phyloP scores from a whole-genome alignment of 1,140 invertebrate genomes.

The Panagrolaimus sp. region DNA sequence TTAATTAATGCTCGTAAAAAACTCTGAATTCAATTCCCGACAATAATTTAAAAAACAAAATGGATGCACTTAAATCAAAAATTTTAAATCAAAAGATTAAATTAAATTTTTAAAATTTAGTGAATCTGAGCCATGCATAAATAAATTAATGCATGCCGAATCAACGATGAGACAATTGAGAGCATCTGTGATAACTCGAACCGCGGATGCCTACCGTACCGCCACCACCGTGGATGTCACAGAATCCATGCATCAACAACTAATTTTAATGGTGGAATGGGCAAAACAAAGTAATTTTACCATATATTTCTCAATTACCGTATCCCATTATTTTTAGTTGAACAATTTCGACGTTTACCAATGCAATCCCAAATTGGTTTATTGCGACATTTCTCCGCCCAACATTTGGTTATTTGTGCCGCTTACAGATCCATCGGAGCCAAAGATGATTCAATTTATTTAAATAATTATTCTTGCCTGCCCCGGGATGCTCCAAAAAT shows the following conservation, averaged over 20 bases:
- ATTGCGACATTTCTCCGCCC: slow-evolving; percentile 50
- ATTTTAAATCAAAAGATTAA: slow-evolving; percentile 25
- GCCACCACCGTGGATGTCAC: slow-evolving; percentile 47
- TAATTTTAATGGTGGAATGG: slow-evolving; percentile 91
- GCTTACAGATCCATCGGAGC: slow-evolving; percentile 46
- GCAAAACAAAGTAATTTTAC: slow-evolving; percentile 70
- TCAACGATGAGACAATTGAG: slow-evolving; percentile 26
- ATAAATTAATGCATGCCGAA: slow-evolving; percentile 35
- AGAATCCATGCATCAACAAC: slow-evolving; percentile 66
- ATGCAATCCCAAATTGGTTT: slow-evolving; percentile 69
- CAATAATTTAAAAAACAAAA: too few species aligned
- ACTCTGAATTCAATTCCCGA: too few species aligned
- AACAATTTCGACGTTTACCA: slow-evolving; percentile 83
- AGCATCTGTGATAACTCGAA: slow-evolving; percentile 47
- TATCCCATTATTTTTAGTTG: slow-evolving; percentile 64
- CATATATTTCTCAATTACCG: not conserved
- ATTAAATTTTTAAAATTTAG: not conserved
- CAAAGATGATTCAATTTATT: slow-evolving; percentile 47
- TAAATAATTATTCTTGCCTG: slow-evolving; percentile 52
- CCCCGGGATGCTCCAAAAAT: slow-evolving; percentile 49
- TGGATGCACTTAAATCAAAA: too few species aligned
- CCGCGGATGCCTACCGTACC: slow-evolving; percentile 40
- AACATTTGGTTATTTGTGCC: slow-evolving; percentile 54
- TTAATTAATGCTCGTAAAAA: too few species aligned
- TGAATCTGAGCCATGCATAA: slow-evolving; percentile 26